A percentile compares a stretch with the other conserved stretches of the same genome.
Evolutionary conservation across 2,797 vertebrate species (phyloP).

Genomic region (Bryconaethiops microstoma): DNA sequence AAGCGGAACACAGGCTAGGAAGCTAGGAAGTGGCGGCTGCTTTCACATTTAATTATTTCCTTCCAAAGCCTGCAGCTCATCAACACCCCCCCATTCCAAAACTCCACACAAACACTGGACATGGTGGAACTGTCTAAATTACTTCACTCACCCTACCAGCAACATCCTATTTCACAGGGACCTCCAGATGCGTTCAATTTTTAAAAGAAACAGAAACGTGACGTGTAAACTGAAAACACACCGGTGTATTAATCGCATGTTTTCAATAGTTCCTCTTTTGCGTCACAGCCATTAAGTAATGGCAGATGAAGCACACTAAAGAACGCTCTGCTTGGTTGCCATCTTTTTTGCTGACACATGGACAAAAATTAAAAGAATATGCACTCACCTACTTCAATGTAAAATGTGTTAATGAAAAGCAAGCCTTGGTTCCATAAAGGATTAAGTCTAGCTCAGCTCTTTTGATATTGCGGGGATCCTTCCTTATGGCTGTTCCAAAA

Average conservation of each 20-base stretch:
- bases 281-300: conserved; percentile 77
- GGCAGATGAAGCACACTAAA: conserved; percentile 69
- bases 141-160: conserved; percentile 42
- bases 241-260: conserved; percentile 66
- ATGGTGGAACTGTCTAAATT: conserved; percentile 40
- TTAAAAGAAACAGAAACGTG: conserved; percentile 58
- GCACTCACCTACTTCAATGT: conserved; percentile 45
- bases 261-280: conserved; percentile 70
- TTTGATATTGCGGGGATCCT: conserved; percentile 58
- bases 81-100: conserved; percentile 43
- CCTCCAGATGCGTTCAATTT: conserved; percentile 74
- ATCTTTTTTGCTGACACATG: conserved; percentile 64
- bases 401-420: conserved; percentile 55
- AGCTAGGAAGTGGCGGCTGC: conserved; percentile 69
- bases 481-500: conserved; percentile 47
- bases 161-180: conserved; percentile 45
- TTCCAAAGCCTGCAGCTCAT: conserved; percentile 67
- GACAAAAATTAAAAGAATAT: conserved; percentile 71
- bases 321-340: conserved; percentile 55
- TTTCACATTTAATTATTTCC: conserved; percentile 75
- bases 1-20: conserved; percentile 64
- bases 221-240: conserved; percentile 72
- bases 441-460: conserved; percentile 37
- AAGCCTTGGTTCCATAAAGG: conserved; percentile 32
- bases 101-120: conserved; percentile 18